These are phyloP conservation scores for Drosophila triauraria DNA, from an alignment of 1,140 invertebrate species.

Conservation along the genomic window DNA sequence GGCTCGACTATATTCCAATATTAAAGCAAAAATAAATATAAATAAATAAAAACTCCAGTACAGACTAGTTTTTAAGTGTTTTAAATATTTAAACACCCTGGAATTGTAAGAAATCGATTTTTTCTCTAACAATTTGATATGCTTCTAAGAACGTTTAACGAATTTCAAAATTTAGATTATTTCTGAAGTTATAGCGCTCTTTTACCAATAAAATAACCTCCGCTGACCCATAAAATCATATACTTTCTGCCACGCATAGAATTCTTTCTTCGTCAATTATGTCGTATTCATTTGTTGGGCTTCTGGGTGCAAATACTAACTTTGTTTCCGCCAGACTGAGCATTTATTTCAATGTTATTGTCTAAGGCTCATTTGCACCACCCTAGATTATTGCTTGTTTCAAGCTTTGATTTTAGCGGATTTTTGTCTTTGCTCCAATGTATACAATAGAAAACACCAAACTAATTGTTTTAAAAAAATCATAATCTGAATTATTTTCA, in stretches of 20 bases:
- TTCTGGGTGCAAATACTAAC: slow-evolving; percentile 53
- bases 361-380: slow-evolving; percentile 53
- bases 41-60: too few species aligned
- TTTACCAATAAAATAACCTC: too few species aligned
- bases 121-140: too few species aligned
- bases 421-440: slow-evolving; percentile 10
- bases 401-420: slow-evolving; percentile 21
- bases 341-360: slow-evolving; percentile 71
- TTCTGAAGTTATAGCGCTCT: too few species aligned
- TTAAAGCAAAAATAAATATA: too few species aligned
- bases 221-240: neutral
- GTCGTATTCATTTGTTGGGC: slow-evolving; percentile 23
- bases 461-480: neutral
- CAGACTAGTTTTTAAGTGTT: too few species aligned
- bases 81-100: too few species aligned
- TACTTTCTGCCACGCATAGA: neutral
- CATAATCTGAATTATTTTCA: neutral
- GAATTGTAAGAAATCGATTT: too few species aligned
- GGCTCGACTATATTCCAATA: too few species aligned
- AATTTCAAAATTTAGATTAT: too few species aligned
- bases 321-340: slow-evolving; percentile 65
- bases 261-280: slow-evolving; percentile 9
- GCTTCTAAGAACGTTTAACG: too few species aligned
- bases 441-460: slow-evolving; percentile 7
- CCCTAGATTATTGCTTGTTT: slow-evolving; percentile 10